These are phyloP conservation scores for Myotis lucifugus DNA, from an alignment of 2,113 vertebrate species.

Conservation along the genomic window DNA sequence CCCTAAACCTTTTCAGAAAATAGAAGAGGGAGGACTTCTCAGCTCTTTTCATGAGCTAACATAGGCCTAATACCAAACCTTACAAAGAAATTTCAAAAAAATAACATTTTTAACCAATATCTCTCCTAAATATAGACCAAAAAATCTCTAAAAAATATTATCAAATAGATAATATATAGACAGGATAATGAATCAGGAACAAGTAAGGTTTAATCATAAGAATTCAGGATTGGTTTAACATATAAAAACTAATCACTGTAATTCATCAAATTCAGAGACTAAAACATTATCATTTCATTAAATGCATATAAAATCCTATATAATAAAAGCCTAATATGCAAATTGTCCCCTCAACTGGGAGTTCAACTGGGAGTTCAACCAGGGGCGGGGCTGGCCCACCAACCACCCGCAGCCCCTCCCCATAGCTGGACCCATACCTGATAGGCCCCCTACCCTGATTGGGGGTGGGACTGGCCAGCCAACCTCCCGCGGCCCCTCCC, in stretches of 20 bases:
- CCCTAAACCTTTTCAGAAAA: neutral
- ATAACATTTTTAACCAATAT: neutral
- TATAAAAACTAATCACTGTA: neutral
- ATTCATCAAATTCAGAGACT: neutral
- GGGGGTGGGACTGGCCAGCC: too few species aligned
- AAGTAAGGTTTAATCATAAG: neutral
- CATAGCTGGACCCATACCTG: too few species aligned
- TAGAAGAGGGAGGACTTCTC: neutral
- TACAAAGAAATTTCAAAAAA: neutral
- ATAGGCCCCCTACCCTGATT: too few species aligned
- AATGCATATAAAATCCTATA: neutral
- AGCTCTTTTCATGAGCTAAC: neutral
- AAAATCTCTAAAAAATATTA: neutral
- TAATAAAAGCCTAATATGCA: too few species aligned
- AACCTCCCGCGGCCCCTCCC: too few species aligned
- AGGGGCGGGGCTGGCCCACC: too few species aligned
- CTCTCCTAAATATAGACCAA: neutral
- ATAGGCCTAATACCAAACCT: neutral
- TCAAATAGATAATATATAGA: neutral
- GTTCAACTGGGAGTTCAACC: too few species aligned
- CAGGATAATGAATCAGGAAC: neutral
- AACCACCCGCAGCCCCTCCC: too few species aligned
- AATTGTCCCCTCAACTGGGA: too few species aligned
- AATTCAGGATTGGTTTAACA: conserved; percentile 13
- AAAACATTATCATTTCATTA: neutral